Evolutionary conservation across 2,888 invertebrate genomes (phyloP).

Genomic region (Drosophila glabriapex): DNA sequence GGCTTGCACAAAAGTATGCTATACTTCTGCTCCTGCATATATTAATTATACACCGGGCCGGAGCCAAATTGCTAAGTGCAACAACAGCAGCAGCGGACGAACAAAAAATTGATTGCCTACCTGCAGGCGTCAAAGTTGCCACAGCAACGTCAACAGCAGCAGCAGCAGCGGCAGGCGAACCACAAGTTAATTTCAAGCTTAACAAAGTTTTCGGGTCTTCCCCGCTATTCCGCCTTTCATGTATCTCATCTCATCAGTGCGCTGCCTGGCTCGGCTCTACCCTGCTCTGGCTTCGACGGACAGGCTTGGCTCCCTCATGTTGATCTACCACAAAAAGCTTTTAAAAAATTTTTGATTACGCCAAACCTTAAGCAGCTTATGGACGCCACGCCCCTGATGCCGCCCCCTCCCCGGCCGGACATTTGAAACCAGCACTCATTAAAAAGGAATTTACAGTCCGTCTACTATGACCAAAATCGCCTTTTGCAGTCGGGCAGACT

Average conservation of each 20-base stretch:
- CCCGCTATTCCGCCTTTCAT: slow-evolving; percentile 3
- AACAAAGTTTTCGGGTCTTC: slow-evolving; percentile 61
- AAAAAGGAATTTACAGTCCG: slow-evolving; percentile 78
- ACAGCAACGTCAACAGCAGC: slow-evolving; percentile 36
- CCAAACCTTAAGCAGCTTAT: slow-evolving; percentile 82
- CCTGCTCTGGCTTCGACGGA: slow-evolving; percentile 27
- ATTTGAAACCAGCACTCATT: slow-evolving; percentile 71
- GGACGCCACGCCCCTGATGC: slow-evolving; percentile 38
- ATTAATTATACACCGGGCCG: slow-evolving; percentile 69
- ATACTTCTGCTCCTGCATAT: slow-evolving; percentile 60
- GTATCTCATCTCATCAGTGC: slow-evolving; percentile 6
- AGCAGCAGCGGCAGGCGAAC: slow-evolving; percentile 54
- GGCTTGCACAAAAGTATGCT: slow-evolving; percentile 64
- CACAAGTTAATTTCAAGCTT: slow-evolving; percentile 82
- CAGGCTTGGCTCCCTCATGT: slow-evolving; percentile 59
- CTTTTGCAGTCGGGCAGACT: slow-evolving; percentile 13
- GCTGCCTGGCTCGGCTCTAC: slow-evolving; percentile 12
- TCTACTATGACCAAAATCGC: slow-evolving; percentile 22
- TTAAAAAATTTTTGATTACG: slow-evolving; percentile 81
- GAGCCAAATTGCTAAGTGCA: slow-evolving; percentile 71
- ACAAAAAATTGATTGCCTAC: slow-evolving; percentile 75
- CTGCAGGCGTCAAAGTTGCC: slow-evolving; percentile 79
- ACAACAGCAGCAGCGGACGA: slow-evolving; percentile 27
- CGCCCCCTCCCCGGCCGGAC: slow-evolving; percentile 22
- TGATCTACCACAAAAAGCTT: slow-evolving; percentile 80